Evolutionary conservation across 1,140 invertebrate genomes (phyloP).

Genomic region (Notospermus geniculatus): DNA sequence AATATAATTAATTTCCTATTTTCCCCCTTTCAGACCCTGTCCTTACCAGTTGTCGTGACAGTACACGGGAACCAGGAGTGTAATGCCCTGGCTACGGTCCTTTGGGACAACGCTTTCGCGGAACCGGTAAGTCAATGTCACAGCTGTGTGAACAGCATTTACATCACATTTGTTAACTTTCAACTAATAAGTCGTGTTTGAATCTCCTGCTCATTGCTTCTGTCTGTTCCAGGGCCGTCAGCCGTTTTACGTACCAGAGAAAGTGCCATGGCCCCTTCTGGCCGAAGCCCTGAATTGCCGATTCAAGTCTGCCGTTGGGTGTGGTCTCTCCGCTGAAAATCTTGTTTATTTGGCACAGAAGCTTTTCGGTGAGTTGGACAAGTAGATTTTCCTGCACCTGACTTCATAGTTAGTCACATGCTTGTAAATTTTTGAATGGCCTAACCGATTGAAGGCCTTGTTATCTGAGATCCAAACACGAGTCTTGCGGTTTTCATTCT

Average conservation of each 20-base stretch:
- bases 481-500: slow-evolving; percentile 6
- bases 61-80: slow-evolving; percentile 98
- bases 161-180: no score
- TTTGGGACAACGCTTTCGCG: slow-evolving; percentile 97
- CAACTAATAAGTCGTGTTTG: not conserved
- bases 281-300: slow-evolving; percentile 87
- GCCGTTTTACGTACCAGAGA: slow-evolving; percentile 87
- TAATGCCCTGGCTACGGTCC: slow-evolving; percentile 94
- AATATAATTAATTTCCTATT: slow-evolving; percentile 2
- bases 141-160: not conserved
- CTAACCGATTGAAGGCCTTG: no score
- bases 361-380: slow-evolving; percentile 65
- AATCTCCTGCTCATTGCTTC: slow-evolving; percentile 8
- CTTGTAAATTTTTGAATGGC: not conserved
- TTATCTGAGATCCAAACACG: no score
- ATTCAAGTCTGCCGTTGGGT: slow-evolving; percentile 79
- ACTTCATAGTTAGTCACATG: not conserved
- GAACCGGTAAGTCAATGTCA: slow-evolving; percentile 64
- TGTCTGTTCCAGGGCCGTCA: slow-evolving; percentile 64
- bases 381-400: not conserved
- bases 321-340: slow-evolving; percentile 79
- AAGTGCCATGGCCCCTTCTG: slow-evolving; percentile 76
- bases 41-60: slow-evolving; percentile 94
- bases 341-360: slow-evolving; percentile 87
- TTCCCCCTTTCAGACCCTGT: slow-evolving; percentile 74